These are phyloP conservation scores for Forficula auricularia DNA, from an alignment of 1,140 invertebrate species.

Conservation along the genomic window DNA sequence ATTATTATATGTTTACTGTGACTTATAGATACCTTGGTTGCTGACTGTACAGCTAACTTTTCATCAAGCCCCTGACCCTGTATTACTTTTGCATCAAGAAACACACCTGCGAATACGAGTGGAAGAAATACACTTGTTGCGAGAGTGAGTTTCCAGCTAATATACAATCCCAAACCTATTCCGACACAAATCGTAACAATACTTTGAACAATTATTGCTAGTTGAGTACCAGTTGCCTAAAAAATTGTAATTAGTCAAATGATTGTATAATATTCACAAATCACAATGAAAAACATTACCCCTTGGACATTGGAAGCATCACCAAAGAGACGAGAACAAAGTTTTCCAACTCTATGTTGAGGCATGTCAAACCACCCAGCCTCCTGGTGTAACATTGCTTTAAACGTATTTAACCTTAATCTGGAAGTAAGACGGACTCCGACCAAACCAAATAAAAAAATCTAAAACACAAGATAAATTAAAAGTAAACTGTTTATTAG, in stretches of 20 bases:
- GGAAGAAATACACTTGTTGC: slow-evolving; percentile 61
- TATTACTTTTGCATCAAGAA: slow-evolving; percentile 53
- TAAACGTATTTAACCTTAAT: slow-evolving; percentile 45
- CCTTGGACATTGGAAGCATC: slow-evolving; percentile 69
- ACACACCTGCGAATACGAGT: slow-evolving; percentile 53
- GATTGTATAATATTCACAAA: too few species aligned
- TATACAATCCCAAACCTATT: slow-evolving; percentile 53
- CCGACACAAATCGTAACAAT: slow-evolving; percentile 51
- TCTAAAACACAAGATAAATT: slow-evolving; percentile 13
- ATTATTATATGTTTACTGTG: too few species aligned
- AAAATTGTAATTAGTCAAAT: slow-evolving; percentile 12
- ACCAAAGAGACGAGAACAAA: slow-evolving; percentile 57
- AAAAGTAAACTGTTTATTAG: too few species aligned
- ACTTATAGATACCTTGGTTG: slow-evolving; percentile 37
- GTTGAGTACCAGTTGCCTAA: slow-evolving; percentile 58
- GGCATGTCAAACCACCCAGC: slow-evolving; percentile 66
- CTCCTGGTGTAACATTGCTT: slow-evolving; percentile 59
- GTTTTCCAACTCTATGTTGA: slow-evolving; percentile 53
- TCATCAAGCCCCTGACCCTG: slow-evolving; percentile 42
- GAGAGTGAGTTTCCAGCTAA: slow-evolving; percentile 64
- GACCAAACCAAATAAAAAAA: slow-evolving; percentile 58
- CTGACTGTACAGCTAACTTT: slow-evolving; percentile 41
- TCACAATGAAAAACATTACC: slow-evolving; percentile 33
- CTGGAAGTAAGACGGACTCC: slow-evolving; percentile 58
- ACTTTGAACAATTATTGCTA: slow-evolving; percentile 62